Evolutionary conservation across 2,797 vertebrate species (phyloP), one percentile per base, ranked within the genome.

Genomic region (Geotrypetes seraphini): DNA sequence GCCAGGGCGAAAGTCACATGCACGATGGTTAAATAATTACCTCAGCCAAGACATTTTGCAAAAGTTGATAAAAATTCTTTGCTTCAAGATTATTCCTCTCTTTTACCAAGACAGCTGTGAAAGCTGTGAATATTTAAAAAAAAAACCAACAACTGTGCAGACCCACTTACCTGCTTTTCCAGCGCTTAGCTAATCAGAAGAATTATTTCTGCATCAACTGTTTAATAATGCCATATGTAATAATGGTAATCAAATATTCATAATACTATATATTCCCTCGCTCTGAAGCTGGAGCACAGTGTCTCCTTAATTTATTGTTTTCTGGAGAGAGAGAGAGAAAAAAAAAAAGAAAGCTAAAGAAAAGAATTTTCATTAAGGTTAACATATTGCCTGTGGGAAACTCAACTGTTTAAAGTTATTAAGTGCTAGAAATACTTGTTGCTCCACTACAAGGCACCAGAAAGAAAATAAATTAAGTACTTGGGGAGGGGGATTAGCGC

Each of bases 381-480:
- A 66, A 74, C 71, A 60, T 66, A 69, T 69, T 36, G 75, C 71
- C 73, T 69, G 62, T 60, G 66, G 72, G 74, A 75, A 75, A 57
- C 67, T 69, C 59, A 75, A 78, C 62, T 74, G 71, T 79, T 81
- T 77, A 71, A 77, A 75, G 75, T 78, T 77, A 78, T 81, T 77
- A 75, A 75, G 75, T 79, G 73, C 73, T n/a, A 73, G 47, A 57
- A 73, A 71, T 65, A 75, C 75, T 75, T 79, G 76, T 82, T 75
- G 75, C 75, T 76, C 71, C 63, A 68, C 66, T 65, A 75, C 69
- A 73, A 68, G 62, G 57, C 44, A 26, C 60, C 59, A 51, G 75
- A 77, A 71, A 75, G 72, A 75, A 73, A 77, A 81, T 78, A 89
- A 95, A 92, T 90, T 87, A 94, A 90, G 85, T 79, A 82, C 84